Evolutionary conservation across 1,140 invertebrate species (phyloP).

Genomic region (Apis dorsata): DNA sequence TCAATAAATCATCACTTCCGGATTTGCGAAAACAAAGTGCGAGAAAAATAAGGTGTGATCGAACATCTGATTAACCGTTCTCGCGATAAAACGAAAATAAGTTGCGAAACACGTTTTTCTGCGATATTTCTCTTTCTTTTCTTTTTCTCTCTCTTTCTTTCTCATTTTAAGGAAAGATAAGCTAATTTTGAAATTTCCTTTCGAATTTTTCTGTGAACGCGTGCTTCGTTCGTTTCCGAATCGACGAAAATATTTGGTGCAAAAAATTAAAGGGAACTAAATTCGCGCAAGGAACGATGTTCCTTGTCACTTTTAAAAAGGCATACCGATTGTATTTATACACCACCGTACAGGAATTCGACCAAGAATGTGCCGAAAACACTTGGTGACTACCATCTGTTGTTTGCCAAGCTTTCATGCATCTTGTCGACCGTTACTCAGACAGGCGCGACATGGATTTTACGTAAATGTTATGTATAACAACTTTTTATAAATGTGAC

Average conservation of each 20-base stretch:
- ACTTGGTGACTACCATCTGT: constrained; percentile 51
- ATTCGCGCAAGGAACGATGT: neutral
- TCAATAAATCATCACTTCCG: no score
- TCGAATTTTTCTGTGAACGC: no score
- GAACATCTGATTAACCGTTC: neutral
- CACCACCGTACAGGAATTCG: constrained; percentile 39
- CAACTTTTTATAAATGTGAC: neutral
- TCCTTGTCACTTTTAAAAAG: constrained; percentile 9
- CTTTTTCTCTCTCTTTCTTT: neutral
- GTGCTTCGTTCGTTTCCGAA: no score
- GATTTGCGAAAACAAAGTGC: no score
- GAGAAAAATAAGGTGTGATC: neutral
- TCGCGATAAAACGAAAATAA: neutral
- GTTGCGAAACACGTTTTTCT: neutral
- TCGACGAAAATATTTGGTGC: no score
- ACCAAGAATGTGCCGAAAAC: constrained; percentile 53
- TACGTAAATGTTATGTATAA: neutral
- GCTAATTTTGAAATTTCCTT: no score
- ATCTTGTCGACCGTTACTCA: neutral
- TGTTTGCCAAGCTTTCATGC: constrained; percentile 27
- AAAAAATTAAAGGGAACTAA: no score
- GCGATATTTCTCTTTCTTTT: neutral
- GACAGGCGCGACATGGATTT: neutral
- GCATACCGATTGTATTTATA: constrained; percentile 32
- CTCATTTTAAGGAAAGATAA: no score